phyloP scores from a whole-genome alignment of 2,113 vertebrate species.

The Zosterops borbonicus region DNA sequence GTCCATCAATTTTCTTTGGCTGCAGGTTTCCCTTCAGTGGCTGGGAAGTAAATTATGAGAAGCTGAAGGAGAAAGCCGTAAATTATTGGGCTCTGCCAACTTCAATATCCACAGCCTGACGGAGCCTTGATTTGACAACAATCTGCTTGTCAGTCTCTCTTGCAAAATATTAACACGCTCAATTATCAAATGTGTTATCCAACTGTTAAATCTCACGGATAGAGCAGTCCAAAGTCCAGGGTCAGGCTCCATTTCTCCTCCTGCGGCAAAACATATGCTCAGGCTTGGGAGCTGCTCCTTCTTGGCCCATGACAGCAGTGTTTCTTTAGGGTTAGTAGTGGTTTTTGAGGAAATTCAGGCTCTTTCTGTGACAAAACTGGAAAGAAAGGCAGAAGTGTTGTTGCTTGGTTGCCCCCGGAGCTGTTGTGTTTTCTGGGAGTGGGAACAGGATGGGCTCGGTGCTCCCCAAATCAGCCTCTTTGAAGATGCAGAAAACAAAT shows the following conservation, averaged over 20 bases:
- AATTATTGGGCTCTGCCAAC: slow-evolving; percentile 55
- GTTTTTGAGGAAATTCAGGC: neutral
- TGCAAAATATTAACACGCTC: slow-evolving; percentile 53
- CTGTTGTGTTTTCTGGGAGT: accelerated
- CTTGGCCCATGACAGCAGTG: neutral
- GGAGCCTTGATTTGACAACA: slow-evolving; percentile 59
- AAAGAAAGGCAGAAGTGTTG: neutral
- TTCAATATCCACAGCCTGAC: slow-evolving; percentile 45
- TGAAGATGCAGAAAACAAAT: neutral
- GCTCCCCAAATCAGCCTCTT: neutral
- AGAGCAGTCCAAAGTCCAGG: neutral
- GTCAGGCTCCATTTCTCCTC: neutral
- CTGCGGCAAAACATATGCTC: slow-evolving; percentile 6
- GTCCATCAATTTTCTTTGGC: slow-evolving; percentile 57
- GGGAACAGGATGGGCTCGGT: accelerated
- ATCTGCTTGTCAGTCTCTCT: slow-evolving; percentile 64
- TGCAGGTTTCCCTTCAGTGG: slow-evolving; percentile 57
- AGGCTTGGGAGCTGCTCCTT: neutral
- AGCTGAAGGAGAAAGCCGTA: slow-evolving; percentile 61
- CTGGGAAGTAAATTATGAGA: slow-evolving; percentile 54
- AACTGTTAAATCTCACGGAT: neutral
- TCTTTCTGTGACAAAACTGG: neutral
- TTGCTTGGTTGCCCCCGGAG: accelerated
- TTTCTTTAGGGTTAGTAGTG: neutral
- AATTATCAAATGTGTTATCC: slow-evolving; percentile 37